Base-by-base conservation (phyloP, 2,888 invertebrate species). In the Orthonychiurus folsomi region DNA sequence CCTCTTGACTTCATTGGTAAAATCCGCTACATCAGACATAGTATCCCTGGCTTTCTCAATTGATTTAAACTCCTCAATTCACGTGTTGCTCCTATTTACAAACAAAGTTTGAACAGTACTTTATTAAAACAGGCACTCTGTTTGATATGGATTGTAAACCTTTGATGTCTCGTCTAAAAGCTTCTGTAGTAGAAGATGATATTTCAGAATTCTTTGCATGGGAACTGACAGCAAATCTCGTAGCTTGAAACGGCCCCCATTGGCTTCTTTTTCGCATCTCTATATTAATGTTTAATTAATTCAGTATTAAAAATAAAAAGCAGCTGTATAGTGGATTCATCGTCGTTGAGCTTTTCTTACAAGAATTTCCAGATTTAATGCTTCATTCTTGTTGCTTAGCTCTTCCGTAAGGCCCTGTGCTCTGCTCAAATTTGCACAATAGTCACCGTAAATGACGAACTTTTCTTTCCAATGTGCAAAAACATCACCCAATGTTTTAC, bases 131-230 rank as follows among this genome's bases (percentile, higher is more conserved):
- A 47, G 48, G 48, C 48, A 12, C n/a, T 18, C n/a, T 47, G 48
- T 15, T 18, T 12, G 12, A 18, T n/a, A n/a, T n/a, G n/a, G n/a
- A n/a, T n/a, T n/a, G n/a, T n/a, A n/a, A n/a, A 88, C 88, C 70
- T 85, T 85, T 70, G 88, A 87, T 0, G 92, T 92, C 77, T 90
- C 89, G 74, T 89, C 87, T 60, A 91, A 86, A 58, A 93, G 79
- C 78, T 91, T 95, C 77, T 93, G 90, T 63, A 97, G 79, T 58
- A 99, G 80, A 62, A 99, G 82, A 78, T 96, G 96, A 79, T 99
- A 99, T 77, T 97, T 99, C 68, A 99, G 84, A 72, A 99, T 89
- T 76, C 99, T 82, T 79, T 99, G 99, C 93, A 99, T 95, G 53
- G 99, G 99, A 68, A 99, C 94, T 24, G 94, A 92, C 56, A 99